Base-by-base conservation (phyloP, 1,140 invertebrate species). In the Augochlora pura region DNA sequence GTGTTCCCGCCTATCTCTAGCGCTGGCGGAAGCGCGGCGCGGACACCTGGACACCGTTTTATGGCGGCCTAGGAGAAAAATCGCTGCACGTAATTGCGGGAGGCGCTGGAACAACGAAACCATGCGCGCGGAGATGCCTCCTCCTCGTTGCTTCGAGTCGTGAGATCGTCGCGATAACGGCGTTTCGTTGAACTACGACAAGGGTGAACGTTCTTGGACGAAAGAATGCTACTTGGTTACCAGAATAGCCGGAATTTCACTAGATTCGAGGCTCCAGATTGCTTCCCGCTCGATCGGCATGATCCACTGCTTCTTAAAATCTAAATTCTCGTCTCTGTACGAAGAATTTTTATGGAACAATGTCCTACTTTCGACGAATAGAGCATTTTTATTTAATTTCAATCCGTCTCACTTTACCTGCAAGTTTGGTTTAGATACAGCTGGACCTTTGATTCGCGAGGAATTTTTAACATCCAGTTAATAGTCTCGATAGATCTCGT, bases 161-260 rank as follows among this genome's bases (percentile, higher is more conserved):
- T 64, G 69, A 72, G 76, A 71, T 78, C 25, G 2, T 2, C 16
- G 46, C 46, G 76, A 78, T 64, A 78, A 57, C 1, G 18, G 14
- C 8, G 23, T 49, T 71, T 25, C 27, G 74, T 49, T 49, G 6
- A 52, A 52, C 27, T 39, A 14, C 42, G 4, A n/a, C 5, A 10
- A 16, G n/a, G 74, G 54, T 77, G 74, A 69, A 77, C 16, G 66
- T 25, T 52, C 54, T 62, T 52, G 10, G 3, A 52, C 49, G 14
- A 16, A 66, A 25, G 46, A 39, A 23, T 32, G 27, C 8, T 1
- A 16, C 10, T 23, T 7, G 52, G 52, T 18, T 54, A 21, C 16
- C 6, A 21, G n/a, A n/a, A 57, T 57, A 8, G n/a, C 5, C 21
- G 54, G 54, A 8, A n/a, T n/a, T n/a, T 52, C 4, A 18, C 16